Conservation (phyloP, 2,797 vertebrate species). For the Sebastes itinus region DNA sequence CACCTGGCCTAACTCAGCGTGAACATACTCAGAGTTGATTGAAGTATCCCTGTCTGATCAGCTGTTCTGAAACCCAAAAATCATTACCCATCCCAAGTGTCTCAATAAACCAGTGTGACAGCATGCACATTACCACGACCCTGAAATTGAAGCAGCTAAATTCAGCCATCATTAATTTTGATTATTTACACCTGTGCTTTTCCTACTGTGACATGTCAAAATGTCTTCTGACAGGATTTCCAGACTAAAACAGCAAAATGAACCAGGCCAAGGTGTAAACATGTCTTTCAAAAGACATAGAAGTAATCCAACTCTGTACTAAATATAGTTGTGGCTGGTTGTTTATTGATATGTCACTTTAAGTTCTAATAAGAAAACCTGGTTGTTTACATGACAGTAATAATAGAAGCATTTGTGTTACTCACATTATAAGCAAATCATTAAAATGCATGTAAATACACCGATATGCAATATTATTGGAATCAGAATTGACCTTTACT, state of each 20-base stretch:
- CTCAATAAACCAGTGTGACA: background rate
- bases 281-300: background rate
- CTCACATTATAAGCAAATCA: background rate
- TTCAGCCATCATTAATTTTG: background rate
- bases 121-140: background rate
- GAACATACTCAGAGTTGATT: background rate
- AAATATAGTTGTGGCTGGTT: background rate
- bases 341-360: background rate
- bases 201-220: background rate
- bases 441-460: background rate
- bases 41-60: background rate
- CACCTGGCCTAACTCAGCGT: no score
- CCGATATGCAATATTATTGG: background rate
- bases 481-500: background rate
- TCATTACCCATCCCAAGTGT: background rate
- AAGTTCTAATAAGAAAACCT: background rate
- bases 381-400: background rate
- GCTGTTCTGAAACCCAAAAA: background rate
- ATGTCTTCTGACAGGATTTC: background rate
- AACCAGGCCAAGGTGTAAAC: background rate
- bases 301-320: background rate
- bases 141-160: conserved; percentile 10
- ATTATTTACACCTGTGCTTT: conserved; percentile 15
- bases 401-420: background rate
- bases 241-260: conserved; percentile 12